Conservation (phyloP, 2,113 vertebrate species). For the Porphyrio hochstetteri region DNA sequence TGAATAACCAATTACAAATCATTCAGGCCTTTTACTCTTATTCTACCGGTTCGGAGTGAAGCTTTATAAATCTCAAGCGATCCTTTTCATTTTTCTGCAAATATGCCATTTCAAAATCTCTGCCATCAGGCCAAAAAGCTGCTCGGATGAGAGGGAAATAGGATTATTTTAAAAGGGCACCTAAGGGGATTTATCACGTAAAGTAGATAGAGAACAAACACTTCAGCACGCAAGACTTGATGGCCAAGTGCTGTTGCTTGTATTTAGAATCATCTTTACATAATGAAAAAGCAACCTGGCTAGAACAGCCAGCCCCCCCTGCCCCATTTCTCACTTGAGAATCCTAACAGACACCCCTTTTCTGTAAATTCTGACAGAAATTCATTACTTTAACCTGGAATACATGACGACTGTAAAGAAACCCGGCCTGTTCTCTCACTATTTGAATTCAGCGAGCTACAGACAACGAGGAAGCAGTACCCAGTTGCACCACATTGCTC, state of each 20-base stretch:
- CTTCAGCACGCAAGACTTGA: not conserved
- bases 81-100: conserved; percentile 13
- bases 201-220: not conserved
- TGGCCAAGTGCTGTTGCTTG: not conserved
- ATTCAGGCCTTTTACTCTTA: not conserved
- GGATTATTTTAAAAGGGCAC: not conserved
- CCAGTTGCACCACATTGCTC: not conserved
- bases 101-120: conserved; percentile 4
- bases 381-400: not conserved
- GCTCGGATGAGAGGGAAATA: not conserved
- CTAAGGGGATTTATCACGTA: not conserved
- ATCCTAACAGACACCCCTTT: not conserved
- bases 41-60: not conserved
- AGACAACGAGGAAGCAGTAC: not conserved
- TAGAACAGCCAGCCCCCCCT: not conserved
- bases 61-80: conserved; percentile 13
- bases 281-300: not conserved
- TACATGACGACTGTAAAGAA: not conserved
- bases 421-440: not conserved
- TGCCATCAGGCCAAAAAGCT: not conserved
- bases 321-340: not conserved
- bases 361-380: not conserved
- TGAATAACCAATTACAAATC: conserved; percentile 47
- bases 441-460: not conserved
- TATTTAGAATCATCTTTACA: not conserved